phyloP scores from a whole-genome alignment of 2,888 invertebrate species.

The Lycia hirtaria region DNA sequence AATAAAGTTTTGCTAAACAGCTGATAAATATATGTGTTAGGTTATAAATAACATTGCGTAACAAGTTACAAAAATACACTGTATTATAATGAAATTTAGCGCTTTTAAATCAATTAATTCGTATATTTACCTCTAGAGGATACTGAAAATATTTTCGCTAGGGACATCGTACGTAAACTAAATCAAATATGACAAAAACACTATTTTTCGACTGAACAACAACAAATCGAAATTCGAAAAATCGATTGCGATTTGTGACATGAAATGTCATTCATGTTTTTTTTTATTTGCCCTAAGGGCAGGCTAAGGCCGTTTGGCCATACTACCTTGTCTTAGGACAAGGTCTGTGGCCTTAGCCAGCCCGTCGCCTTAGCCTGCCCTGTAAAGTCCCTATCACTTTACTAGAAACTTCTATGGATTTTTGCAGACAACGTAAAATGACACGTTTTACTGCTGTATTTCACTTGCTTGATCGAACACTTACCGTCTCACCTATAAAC shows the following conservation, averaged over 20 bases:
- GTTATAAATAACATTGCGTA: constrained; percentile 80
- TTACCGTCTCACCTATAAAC: too few relatives aligned
- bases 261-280: constrained; percentile 30
- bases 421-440: too few relatives aligned
- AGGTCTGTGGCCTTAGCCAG: too few relatives aligned
- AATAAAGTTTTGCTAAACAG: constrained; percentile 36
- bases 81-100: background rate
- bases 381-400: too few relatives aligned
- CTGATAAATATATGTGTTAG: constrained; percentile 57
- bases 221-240: constrained; percentile 22
- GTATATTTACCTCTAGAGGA: constrained; percentile 72
- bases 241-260: background rate
- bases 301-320: too few relatives aligned
- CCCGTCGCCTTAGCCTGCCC: too few relatives aligned
- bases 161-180: constrained; percentile 66
- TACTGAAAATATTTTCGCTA: constrained; percentile 83
- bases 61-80: constrained; percentile 43
- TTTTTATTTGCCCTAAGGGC: too few relatives aligned
- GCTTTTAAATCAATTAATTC: background rate
- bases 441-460: too few relatives aligned
- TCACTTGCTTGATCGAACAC: too few relatives aligned
- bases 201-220: constrained; percentile 8
- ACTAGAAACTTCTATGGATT: too few relatives aligned
- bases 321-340: too few relatives aligned
- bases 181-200: constrained; percentile 29